Conservation (phyloP, 2,797 vertebrate genomes). For the Sarcophilus harrisii region DNA sequence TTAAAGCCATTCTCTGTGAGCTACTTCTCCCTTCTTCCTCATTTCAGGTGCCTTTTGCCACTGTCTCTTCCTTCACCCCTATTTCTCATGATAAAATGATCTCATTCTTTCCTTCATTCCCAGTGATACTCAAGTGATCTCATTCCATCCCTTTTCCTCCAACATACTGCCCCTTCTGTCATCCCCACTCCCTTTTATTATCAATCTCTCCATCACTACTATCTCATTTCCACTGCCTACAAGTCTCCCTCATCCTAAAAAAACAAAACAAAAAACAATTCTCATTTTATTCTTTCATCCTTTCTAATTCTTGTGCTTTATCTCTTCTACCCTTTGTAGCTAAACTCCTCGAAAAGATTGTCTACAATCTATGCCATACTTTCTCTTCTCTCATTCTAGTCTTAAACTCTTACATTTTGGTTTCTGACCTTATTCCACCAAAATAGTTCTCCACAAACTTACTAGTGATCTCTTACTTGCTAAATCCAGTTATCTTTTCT, state of each 20-base stretch:
- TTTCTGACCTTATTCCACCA: not conserved
- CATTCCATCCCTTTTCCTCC: not conserved
- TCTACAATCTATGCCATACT: not conserved
- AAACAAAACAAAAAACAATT: not conserved
- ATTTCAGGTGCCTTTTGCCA: not conserved
- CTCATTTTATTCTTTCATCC: not conserved
- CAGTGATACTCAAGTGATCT: not conserved
- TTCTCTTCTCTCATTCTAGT: not conserved
- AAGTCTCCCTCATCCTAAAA: not conserved
- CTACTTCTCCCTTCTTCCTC: not conserved
- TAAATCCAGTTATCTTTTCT: not conserved
- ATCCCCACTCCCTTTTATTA: not conserved
- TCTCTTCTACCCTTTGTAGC: not conserved
- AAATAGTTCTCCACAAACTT: not conserved
- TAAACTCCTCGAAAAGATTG: not conserved
- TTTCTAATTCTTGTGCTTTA: not conserved
- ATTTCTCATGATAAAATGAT: not conserved
- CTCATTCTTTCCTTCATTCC: not conserved
- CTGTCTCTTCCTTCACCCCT: not conserved
- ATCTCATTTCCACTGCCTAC: not conserved
- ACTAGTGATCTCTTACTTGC: not conserved
- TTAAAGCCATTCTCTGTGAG: not conserved
- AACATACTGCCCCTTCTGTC: not conserved
- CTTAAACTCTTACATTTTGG: not conserved
- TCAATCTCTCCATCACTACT: not conserved